phyloP scores from a whole-genome alignment of 1,140 invertebrate species.

The Ostrea denselamellosa region DNA sequence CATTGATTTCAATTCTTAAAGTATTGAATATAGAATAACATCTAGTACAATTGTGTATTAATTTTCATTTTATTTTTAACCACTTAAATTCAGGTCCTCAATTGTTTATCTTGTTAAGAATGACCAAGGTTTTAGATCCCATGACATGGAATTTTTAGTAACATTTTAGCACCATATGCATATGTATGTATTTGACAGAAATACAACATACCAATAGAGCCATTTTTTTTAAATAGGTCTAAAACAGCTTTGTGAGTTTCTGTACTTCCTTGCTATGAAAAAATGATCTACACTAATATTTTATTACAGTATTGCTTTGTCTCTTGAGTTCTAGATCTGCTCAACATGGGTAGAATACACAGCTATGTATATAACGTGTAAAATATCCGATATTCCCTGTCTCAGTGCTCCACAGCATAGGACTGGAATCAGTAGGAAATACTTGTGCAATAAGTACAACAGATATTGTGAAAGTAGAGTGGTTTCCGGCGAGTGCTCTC shows the following conservation, averaged over 20 bases:
- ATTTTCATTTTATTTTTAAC: not conserved
- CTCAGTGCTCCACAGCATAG: not conserved
- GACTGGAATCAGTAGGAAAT: not conserved
- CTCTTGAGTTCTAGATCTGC: not conserved
- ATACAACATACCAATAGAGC: no score
- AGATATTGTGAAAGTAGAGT: not conserved
- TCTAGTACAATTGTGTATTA: not conserved
- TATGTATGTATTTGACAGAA: not conserved
- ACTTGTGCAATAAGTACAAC: not conserved
- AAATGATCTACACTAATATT: no score
- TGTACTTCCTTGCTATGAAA: no score
- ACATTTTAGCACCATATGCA: not conserved
- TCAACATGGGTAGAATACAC: not conserved
- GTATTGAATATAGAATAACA: not conserved
- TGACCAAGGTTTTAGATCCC: conserved; percentile 22
- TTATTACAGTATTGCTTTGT: not conserved
- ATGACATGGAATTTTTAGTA: conserved; percentile 11
- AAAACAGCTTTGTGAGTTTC: no score
- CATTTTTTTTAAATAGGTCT: no score
- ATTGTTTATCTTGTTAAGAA: not conserved
- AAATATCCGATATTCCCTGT: not conserved
- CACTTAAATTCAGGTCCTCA: not conserved
- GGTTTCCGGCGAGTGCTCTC: not conserved
- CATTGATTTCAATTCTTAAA: not conserved
- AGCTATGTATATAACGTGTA: not conserved